Conservation (phyloP, 2,888 invertebrate species). For the Scaptomyza caliginosa region DNA sequence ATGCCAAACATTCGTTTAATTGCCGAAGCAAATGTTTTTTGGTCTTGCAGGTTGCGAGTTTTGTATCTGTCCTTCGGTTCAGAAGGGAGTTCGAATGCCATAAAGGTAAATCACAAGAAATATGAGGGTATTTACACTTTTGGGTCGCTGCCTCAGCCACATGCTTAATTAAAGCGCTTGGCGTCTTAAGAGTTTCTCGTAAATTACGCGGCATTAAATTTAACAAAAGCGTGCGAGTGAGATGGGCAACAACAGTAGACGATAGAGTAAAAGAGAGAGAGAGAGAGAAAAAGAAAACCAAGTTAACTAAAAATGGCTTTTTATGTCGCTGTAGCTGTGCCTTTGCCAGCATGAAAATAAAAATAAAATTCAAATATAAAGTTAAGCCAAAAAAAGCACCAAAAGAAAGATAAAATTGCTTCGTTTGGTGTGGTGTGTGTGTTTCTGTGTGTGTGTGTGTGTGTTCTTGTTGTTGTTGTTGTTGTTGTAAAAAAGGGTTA, state of each 20-base stretch:
- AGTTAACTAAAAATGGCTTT: conserved; percentile 75
- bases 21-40: conserved; percentile 34
- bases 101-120: conserved; percentile 77
- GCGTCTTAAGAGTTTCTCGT: conserved; percentile 76
- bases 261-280: not conserved
- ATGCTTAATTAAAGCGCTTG: conserved; percentile 79
- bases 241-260: not conserved
- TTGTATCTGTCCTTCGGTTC: not conserved
- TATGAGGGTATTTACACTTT: conserved; percentile 78
- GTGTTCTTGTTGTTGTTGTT: conserved; percentile 22
- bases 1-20: conserved; percentile 69
- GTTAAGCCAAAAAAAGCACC: conserved; percentile 71
- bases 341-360: conserved; percentile 72
- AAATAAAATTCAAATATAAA: conserved; percentile 78
- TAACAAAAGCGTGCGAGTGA: conserved; percentile 33
- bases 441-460: conserved; percentile 1
- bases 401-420: conserved; percentile 61
- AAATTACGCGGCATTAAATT: conserved; percentile 78
- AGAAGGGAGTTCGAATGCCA: conserved; percentile 45
- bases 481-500: conserved; percentile 65
- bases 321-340: conserved; percentile 70
- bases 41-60: not conserved
- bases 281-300: conserved; percentile 12
- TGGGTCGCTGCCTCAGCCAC: conserved; percentile 77
- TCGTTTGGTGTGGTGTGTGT: conserved; percentile 5